Base-by-base conservation (phyloP, 37 sponge, comb jelly and placozoan genomes). In the Oscarella lobularis region DNA sequence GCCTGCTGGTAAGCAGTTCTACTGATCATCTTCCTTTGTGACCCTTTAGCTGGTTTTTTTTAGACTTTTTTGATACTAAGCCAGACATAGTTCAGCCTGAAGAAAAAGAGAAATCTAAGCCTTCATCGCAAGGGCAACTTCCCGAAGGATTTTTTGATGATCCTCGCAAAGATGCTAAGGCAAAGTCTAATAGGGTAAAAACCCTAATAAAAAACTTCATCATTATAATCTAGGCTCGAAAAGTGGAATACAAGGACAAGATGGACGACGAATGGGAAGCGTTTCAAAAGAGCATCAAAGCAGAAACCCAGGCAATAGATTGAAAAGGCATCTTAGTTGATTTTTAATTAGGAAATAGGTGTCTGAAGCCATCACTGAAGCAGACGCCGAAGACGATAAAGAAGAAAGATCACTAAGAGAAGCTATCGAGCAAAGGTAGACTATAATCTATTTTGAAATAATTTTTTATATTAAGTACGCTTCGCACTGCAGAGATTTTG, bases 141-240 rank as follows among this genome's bases (percentile, higher is more conserved):
- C 95, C 95, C 1, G 89, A 95, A 68, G 95, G 95, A 33, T 95
- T 95, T 74, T 95, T 95, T 75, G 95, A 95, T 78, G 92, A 95
- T 69, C 95, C 95, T 1, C 82, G 80, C 37, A 20, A 80, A 35
- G 95, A 95, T 70, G 95, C 95, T 35, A 91, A 87, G 84, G 92
- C 75, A 54, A 37, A 1, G 20, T 36, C 27, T 30, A 29, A 33
- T 41, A 2, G 3, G 3, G 30, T 78, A 2, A 4, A 20, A 78
- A 2, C 5, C 2, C n/a, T 9, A 14, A 73, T 74, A 75, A 29
- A 75, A 75, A 34, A 5, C n/a, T n/a, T n/a, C n/a, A n/a, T n/a
- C 20, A 20, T 48, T 48, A 27, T 9, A 20, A 9, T 48, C 14
- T 48, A 48, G 60, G 60, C 20, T 27, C 81, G 95, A 31, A 79